phyloP scores from a whole-genome alignment of 2,113 vertebrate genomes.

The Aldabrachelys gigantea region DNA sequence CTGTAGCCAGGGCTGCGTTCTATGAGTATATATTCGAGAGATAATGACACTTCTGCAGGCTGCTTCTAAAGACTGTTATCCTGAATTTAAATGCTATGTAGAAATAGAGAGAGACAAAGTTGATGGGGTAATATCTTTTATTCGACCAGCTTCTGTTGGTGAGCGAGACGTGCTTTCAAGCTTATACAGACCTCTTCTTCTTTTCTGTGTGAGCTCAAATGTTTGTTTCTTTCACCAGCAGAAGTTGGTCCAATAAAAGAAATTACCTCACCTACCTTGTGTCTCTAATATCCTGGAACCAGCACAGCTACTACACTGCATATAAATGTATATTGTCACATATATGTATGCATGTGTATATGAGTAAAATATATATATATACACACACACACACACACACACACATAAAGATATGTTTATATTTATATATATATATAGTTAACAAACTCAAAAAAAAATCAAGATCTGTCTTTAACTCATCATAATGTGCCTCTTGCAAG shows the following conservation, averaged over 20 bases:
- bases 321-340: neutral
- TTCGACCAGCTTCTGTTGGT: too few relatives aligned
- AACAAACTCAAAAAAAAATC: conserved; percentile 43
- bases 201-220: neutral
- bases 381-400: neutral
- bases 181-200: too few relatives aligned
- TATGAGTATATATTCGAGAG: neutral
- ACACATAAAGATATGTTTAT: neutral
- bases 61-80: neutral
- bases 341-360: neutral
- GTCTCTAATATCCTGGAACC: neutral
- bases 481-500: conserved; percentile 23
- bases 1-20: accelerated
- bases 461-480: conserved; percentile 47
- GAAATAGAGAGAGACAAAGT: neutral
- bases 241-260: neutral
- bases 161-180: too few relatives aligned
- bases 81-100: neutral
- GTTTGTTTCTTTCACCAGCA: neutral
- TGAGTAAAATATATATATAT: neutral
- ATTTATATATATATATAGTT: conserved; percentile 6
- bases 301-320: neutral
- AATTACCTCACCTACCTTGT: neutral
- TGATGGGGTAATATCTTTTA: neutral
- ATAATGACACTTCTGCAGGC: neutral